A percentile compares a stretch with the other conserved stretches of the same genome.
Conservation (phyloP, 2,797 vertebrate species). For the Leucoraja ocellata region DNA sequence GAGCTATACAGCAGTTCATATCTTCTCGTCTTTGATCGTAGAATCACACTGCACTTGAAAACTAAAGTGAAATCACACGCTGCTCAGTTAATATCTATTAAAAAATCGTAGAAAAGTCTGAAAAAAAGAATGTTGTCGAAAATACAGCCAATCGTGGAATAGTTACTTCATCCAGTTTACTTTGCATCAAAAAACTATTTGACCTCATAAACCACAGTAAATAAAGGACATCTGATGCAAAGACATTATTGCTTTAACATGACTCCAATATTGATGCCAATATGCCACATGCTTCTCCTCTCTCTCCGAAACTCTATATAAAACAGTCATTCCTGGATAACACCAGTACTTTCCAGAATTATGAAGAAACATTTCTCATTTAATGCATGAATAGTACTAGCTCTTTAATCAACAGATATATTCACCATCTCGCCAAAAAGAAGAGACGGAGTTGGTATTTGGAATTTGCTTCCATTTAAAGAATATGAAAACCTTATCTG, state of each 20-base stretch:
- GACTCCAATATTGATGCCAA: not conserved
- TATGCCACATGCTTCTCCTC: no score
- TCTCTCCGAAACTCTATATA: not conserved
- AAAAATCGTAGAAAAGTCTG: not conserved
- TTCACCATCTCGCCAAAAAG: not conserved
- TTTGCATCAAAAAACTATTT: not conserved
- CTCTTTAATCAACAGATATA: not conserved
- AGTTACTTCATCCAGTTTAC: not conserved
- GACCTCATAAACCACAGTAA: not conserved
- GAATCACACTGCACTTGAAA: not conserved
- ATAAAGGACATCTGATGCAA: not conserved
- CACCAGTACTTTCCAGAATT: not conserved
- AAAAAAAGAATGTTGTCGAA: not conserved
- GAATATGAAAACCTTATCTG: not conserved
- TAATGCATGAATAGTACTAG: not conserved
- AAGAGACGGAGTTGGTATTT: not conserved
- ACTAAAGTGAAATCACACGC: not conserved
- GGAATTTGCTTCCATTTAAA: conserved; percentile 8
- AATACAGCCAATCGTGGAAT: not conserved
- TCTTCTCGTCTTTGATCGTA: not conserved
- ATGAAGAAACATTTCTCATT: not conserved
- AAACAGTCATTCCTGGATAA: not conserved
- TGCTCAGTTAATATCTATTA: not conserved
- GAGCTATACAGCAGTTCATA: not conserved
- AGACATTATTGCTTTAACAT: not conserved